Evolutionary conservation across 2,797 vertebrate species (phyloP).

Genomic region (Lutjanus argentimaculatus): DNA sequence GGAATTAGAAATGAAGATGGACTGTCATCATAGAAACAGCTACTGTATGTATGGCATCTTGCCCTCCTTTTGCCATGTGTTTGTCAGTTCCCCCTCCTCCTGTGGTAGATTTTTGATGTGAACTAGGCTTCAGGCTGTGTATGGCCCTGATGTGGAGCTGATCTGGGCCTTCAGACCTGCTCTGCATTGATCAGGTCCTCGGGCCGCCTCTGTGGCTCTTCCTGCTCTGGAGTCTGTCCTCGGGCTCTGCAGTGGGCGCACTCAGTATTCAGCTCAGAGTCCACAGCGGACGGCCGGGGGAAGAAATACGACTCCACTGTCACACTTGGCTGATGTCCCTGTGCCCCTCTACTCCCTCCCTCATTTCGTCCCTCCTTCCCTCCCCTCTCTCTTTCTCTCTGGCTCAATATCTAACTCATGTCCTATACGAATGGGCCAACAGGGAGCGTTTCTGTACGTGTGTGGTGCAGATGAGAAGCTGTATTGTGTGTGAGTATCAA

Average conservation of each 20-base stretch:
- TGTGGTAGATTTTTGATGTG: neutral
- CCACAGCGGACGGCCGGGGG: slow-evolving; percentile 68
- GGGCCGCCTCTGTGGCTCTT: neutral
- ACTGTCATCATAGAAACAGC: slow-evolving; percentile 15
- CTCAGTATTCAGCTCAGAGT: slow-evolving; percentile 88
- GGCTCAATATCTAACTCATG: slow-evolving; percentile 70
- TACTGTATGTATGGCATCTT: too few relatives aligned
- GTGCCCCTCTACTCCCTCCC: slow-evolving; percentile 65
- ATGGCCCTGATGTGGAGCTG: neutral
- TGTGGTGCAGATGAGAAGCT: slow-evolving; percentile 40
- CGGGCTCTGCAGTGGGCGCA: slow-evolving; percentile 76
- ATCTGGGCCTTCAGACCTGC: neutral
- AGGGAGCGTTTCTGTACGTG: slow-evolving; percentile 55
- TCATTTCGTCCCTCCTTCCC: slow-evolving; percentile 45
- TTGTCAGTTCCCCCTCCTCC: slow-evolving; percentile 1
- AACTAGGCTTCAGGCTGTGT: neutral
- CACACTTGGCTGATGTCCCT: slow-evolving; percentile 86
- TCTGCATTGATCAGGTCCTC: slow-evolving; percentile 34
- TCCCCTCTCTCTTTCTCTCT: slow-evolving; percentile 14
- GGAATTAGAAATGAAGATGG: neutral
- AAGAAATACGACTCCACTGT: slow-evolving; percentile 86
- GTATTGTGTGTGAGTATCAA: slow-evolving; percentile 39
- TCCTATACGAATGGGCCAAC: slow-evolving; percentile 57
- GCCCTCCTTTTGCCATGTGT: neutral
- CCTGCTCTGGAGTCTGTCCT: slow-evolving; percentile 54